These are phyloP conservation scores for Anorthoa munda DNA, from an alignment of 2,888 invertebrate species.

Conservation along the genomic window DNA sequence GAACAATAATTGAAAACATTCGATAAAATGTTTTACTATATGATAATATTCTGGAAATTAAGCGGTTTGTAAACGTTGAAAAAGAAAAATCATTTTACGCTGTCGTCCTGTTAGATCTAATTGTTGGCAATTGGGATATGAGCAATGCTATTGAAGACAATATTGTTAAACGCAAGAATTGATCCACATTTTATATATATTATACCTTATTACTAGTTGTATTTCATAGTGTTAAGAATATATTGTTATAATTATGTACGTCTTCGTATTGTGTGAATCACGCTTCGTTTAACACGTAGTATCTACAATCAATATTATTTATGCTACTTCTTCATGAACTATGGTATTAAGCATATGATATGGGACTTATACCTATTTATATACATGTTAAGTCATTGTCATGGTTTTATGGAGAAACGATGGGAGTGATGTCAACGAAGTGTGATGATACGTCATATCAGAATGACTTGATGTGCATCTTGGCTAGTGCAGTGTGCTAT, in stretches of 20 bases:
- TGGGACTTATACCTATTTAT: slow-evolving; percentile 37
- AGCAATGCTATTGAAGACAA: slow-evolving; percentile 89
- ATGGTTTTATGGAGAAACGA: slow-evolving; percentile 52
- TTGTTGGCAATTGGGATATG: slow-evolving; percentile 78
- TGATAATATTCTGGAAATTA: slow-evolving; percentile 34
- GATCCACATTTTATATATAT: slow-evolving; percentile 86
- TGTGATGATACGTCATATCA: slow-evolving; percentile 80
- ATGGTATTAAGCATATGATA: slow-evolving; percentile 45
- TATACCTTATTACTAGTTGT: slow-evolving; percentile 79
- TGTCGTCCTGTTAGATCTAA: slow-evolving; percentile 69
- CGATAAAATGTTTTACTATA: slow-evolving; percentile 25
- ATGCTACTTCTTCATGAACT: slow-evolving; percentile 38
- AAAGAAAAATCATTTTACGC: slow-evolving; percentile 51
- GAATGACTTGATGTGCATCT: slow-evolving; percentile 70
- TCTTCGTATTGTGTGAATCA: slow-evolving; percentile 68
- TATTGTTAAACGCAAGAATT: slow-evolving; percentile 89
- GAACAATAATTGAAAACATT: slow-evolving; percentile 25
- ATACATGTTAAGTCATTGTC: slow-evolving; percentile 32
- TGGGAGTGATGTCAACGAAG: slow-evolving; percentile 65
- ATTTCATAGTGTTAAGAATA: slow-evolving; percentile 79
- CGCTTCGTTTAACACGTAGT: slow-evolving; percentile 59
- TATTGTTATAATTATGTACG: slow-evolving; percentile 76
- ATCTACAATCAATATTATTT: slow-evolving; percentile 49
- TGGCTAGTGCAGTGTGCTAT: slow-evolving; percentile 74
- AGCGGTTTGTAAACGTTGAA: slow-evolving; percentile 52